Evolutionary conservation across 2,113 vertebrate genomes (phyloP).

Genomic region (Festucalex cinctus): DNA sequence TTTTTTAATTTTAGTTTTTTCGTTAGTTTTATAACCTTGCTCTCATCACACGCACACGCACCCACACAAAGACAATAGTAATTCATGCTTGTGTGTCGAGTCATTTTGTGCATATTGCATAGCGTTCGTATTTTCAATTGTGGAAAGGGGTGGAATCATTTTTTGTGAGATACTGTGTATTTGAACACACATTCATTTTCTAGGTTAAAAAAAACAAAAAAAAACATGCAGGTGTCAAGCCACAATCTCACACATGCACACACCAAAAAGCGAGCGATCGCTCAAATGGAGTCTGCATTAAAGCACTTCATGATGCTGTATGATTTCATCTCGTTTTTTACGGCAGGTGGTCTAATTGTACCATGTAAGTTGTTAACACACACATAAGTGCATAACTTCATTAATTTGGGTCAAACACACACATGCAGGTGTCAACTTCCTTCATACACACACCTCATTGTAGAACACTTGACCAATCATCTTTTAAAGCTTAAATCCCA

Average conservation of each 20-base stretch:
- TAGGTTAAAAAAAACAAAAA: neutral
- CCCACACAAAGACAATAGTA: neutral
- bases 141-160: too few species aligned
- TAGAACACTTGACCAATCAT: conserved; percentile 20
- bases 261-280: neutral
- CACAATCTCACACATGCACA: neutral
- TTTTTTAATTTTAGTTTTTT: too few species aligned
- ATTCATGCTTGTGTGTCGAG: neutral
- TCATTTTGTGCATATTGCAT: too few species aligned
- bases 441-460: neutral
- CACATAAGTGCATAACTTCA: neutral
- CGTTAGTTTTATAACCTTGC: too few species aligned
- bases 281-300: neutral
- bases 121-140: too few species aligned
- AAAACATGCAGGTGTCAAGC: neutral
- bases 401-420: conserved; percentile 7
- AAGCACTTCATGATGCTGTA: neutral
- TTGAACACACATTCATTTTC: too few species aligned
- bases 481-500: conserved; percentile 12
- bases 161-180: too few species aligned
- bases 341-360: neutral
- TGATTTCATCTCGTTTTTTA: neutral
- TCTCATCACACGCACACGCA: too few species aligned
- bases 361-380: neutral
- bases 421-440: conserved; percentile 21